Conservation (phyloP, 2,113 vertebrate species). For the Guaruba guarouba region DNA sequence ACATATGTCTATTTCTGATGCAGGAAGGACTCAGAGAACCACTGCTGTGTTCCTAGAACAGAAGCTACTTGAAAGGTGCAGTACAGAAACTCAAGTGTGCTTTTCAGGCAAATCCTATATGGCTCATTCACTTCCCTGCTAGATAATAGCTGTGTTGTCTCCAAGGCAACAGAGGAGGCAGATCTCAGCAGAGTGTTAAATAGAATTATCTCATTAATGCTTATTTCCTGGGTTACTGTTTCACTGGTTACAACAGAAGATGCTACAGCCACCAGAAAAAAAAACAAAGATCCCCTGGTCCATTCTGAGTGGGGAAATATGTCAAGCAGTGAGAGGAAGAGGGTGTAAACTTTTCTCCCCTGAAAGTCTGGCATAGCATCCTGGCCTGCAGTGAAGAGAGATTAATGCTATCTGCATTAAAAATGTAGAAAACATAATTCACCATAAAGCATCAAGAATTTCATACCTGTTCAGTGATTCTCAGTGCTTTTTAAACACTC, state of each 20-base stretch:
- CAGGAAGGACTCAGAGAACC: not conserved
- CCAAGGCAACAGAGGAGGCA: conserved; percentile 21
- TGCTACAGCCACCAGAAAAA: not conserved
- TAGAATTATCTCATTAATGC: not conserved
- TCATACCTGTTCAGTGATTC: not conserved
- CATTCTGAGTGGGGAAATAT: not conserved
- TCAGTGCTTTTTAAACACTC: not conserved
- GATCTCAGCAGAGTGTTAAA: not conserved
- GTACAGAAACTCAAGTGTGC: not conserved
- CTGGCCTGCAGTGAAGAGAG: not conserved
- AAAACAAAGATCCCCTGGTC: not conserved
- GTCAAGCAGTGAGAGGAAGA: not conserved
- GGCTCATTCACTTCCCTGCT: not conserved
- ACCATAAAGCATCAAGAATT: not conserved
- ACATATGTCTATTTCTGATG: not conserved
- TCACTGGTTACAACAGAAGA: not conserved
- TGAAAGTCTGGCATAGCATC: not conserved
- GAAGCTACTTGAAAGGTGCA: not conserved
- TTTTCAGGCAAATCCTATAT: not conserved
- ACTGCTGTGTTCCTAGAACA: not conserved
- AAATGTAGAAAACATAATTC: not conserved
- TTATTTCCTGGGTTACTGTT: not conserved
- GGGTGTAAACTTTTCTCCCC: not conserved
- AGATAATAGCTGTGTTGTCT: not conserved
- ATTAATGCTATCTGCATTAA: not conserved